Conservation (phyloP, 1,140 invertebrate species). For the Chironomus striatipennis region DNA sequence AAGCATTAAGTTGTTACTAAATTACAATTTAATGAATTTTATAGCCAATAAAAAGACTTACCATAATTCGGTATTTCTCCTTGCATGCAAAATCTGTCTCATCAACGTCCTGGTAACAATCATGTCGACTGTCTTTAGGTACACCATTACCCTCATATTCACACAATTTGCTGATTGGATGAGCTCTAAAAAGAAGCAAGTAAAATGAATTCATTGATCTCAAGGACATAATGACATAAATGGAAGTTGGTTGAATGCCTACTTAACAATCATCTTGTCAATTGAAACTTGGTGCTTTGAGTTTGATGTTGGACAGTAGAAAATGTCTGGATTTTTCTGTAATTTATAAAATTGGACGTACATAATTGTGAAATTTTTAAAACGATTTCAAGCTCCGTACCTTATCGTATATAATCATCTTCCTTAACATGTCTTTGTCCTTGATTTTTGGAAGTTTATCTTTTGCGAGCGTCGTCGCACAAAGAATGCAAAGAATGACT, state of each 20-base stretch:
- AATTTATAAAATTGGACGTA: background rate
- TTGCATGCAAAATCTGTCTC: conserved; percentile 73
- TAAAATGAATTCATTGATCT: background rate
- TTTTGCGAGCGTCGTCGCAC: background rate
- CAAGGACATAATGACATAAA: conserved; percentile 16
- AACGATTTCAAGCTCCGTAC: background rate
- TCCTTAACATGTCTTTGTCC: conserved; percentile 66
- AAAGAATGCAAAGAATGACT: no score
- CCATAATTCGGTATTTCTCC: conserved; percentile 75
- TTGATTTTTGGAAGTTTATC: conserved; percentile 29
- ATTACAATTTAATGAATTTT: background rate
- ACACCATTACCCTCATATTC: conserved; percentile 62
- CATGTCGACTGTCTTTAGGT: conserved; percentile 58
- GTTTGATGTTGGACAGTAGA: conserved; percentile 61
- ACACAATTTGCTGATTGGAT: conserved; percentile 62
- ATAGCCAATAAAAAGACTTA: conserved; percentile 40
- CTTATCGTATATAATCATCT: conserved; percentile 74
- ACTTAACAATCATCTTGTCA: conserved; percentile 56
- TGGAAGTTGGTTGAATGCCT: conserved; percentile 28
- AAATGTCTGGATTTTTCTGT: conserved; percentile 65
- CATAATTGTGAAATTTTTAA: background rate
- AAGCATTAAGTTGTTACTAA: background rate
- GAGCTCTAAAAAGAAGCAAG: conserved; percentile 42
- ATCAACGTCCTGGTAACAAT: conserved; percentile 74
- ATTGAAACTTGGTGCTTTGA: conserved; percentile 59